Evolutionary conservation across 2,888 invertebrate genomes (phyloP), one percentile per base, ranked within the genome.

Genomic region (Eupithecia centaureata): DNA sequence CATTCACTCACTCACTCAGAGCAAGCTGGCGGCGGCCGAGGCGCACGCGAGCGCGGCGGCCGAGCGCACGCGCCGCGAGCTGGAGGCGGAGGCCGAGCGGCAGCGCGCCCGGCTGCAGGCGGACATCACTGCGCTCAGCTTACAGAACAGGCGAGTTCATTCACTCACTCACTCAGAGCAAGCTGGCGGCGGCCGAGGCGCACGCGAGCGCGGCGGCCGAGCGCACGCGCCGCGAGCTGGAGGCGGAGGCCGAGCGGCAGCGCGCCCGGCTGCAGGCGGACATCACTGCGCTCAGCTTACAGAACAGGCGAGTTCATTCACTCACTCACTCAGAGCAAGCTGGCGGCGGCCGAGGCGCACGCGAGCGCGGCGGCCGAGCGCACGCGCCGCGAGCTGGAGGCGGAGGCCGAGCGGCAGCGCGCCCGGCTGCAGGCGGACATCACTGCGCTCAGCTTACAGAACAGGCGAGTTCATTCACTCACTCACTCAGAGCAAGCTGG

Each of bases 261-360:
- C 91, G 95, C 52, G 94, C 94, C 63, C 86, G 93, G 4, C 86
- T 96, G 68, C 96, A 96, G 84, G 94, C 94, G 30, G 95, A 95
- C 79, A 88, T 96, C 77, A 94, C 95, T 0, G 93, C 94, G 72
- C 93, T 91, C 52, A 89, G 90, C 4, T 86, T 95, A 58, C 94
- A 95, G 82, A 93, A 93, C 82, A 91, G 92, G 88, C 58, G 30
- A 30, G 32, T 57, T 33, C 54, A 30, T 52, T 15, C 52, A 52
- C 15, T 27, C 52, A 52, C n/a, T n/a, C n/a, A n/a, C n/a, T n/a
- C n/a, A n/a, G n/a, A n/a, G n/a, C n/a, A n/a, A n/a, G n/a, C n/a
- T n/a, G n/a, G n/a, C n/a, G n/a, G n/a, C n/a, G n/a, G n/a, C n/a
- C n/a, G n/a, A n/a, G n/a, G n/a, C n/a, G n/a, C n/a, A n/a, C n/a